Conservation (phyloP, 2,888 invertebrate species). For the Automeris io region DNA sequence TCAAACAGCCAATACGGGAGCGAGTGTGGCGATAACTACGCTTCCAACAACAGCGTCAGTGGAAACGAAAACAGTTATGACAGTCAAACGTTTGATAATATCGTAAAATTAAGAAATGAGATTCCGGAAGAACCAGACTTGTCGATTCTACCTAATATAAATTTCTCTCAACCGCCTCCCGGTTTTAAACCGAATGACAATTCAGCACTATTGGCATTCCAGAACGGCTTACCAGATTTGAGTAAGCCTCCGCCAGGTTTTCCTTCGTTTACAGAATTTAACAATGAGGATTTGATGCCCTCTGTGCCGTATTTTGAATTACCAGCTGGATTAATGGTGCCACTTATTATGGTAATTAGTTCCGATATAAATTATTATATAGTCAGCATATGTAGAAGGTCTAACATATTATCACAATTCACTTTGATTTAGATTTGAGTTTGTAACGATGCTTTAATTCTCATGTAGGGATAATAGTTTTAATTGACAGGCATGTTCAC, state of each 20-base stretch:
- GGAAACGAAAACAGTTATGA: constrained; percentile 73
- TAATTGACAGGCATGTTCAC: too few relatives aligned
- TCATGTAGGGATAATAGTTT: too few relatives aligned
- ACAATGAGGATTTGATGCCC: constrained; percentile 87
- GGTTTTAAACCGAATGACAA: constrained; percentile 51
- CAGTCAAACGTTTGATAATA: constrained; percentile 64
- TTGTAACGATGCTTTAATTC: too few relatives aligned
- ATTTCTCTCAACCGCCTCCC: constrained; percentile 69
- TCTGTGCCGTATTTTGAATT: constrained; percentile 97
- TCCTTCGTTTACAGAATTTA: constrained; percentile 65
- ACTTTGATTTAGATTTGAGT: too few relatives aligned
- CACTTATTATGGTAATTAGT: constrained; percentile 87
- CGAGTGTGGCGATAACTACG: constrained; percentile 62
- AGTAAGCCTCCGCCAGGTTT: constrained; percentile 93
- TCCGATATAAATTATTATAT: neutral
- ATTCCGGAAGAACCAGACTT: constrained; percentile 46
- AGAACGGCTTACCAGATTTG: constrained; percentile 85
- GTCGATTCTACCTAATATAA: constrained; percentile 56
- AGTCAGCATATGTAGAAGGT: neutral
- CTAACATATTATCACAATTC: constrained; percentile 7
- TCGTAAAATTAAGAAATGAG: constrained; percentile 45
- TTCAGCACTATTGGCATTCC: constrained; percentile 58
- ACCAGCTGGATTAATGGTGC: constrained; percentile 98
- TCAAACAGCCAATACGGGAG: constrained; percentile 55
- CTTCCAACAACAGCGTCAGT: constrained; percentile 63